Base-by-base conservation (phyloP, 35 echinoderm and acorn worm species). In the Stichopus chloronotus region DNA sequence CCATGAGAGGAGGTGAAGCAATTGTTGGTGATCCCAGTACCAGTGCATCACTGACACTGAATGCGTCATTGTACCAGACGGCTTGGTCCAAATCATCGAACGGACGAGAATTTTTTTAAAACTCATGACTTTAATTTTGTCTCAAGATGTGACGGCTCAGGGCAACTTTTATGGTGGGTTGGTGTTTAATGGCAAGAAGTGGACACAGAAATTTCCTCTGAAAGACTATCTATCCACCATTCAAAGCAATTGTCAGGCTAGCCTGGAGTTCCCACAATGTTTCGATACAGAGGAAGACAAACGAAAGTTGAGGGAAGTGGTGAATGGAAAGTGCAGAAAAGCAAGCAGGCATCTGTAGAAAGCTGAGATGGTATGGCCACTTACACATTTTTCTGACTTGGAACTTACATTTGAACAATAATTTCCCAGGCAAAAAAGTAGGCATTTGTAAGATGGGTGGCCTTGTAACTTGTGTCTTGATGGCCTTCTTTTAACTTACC, bases 241-340 rank as follows among this genome's bases (percentile, higher is more conserved):
- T 69, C 25, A 52, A 53, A 30, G 87, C 87, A 16, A 89, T 7
- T 57, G 69, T 5, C 87, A 89, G 87, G 87, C 87, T 5, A 59
- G 57, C 59, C 57, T 58, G 10, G 87, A 89, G 55, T 89, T 10
- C 25, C 60, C 59, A 19, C 24, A 63, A 7, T 89, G 59, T 55
- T 89, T 89, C 57, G 23, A 11, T 16, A 17, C 21, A 3, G 65
- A 6, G 16, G 87, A 65, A 9, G 57, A 89, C 9, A 14, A 71
- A 8, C 25, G 52, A 17, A 63, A 89, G 60, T 54, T 89, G 25
- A 58, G 25, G 11, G 87, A 52, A 54, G 87, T 59, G 7, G 87
- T 89, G 9, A 89, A 89, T 89, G 87, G 17, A 1, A 89, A 89
- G 60, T 89, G 87, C 24, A 65, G 87, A 10, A 88, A 20, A 16